Evolutionary conservation across 92 coral and sea anemone genomes (phyloP), one percentile per base, ranked within the genome.

Genomic region (Meandrina meandrites): DNA sequence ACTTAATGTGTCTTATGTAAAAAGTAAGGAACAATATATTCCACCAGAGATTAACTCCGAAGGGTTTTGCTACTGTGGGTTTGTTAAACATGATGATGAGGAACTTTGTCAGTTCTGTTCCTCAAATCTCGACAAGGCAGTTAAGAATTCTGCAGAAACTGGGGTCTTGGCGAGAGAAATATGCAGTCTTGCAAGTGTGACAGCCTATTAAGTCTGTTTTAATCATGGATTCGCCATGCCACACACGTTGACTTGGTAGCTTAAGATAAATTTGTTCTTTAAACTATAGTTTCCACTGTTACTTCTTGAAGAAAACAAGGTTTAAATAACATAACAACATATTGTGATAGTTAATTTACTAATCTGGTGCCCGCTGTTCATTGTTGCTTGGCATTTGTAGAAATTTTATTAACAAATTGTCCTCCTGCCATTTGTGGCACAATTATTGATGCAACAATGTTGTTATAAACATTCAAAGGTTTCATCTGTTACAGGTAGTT

Each of bases 61-160:
- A 50, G 79, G 83, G 34, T 69, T 78, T 53, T 86, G 91, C 80
- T 88, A 83, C 81, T 90, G 90, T 87, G 93, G 93, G 57, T 90
- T 90, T 83, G 79, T 86, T 36, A 66, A 82, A 71, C 34, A 80
- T 36, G 84, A 77, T 47, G 69, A 80, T 18, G 69, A 57, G 86
- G 24, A 45, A 68, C 56, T 28, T 32, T 68, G 78, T 35, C 21
- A 24, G 51, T 81, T 81, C 37, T 81, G 76, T 81, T 67, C 75
- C 57, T 64, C 75, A n/a, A 15, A 22, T 64, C 75, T 67, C 24
- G 37, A 67, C 58, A 66, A 24, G 85, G 83, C 72, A n/a, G 72
- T 79, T 81, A 47, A 37, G 53, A 58, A 77, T 37, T 27, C 58
- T 86, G 84, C 77, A 56, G 78, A 58, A 77, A 53, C 89, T 28